Evolutionary conservation across 2,113 vertebrate genomes (phyloP).

Genomic region (Pseudorhombus dupliciocellatus): DNA sequence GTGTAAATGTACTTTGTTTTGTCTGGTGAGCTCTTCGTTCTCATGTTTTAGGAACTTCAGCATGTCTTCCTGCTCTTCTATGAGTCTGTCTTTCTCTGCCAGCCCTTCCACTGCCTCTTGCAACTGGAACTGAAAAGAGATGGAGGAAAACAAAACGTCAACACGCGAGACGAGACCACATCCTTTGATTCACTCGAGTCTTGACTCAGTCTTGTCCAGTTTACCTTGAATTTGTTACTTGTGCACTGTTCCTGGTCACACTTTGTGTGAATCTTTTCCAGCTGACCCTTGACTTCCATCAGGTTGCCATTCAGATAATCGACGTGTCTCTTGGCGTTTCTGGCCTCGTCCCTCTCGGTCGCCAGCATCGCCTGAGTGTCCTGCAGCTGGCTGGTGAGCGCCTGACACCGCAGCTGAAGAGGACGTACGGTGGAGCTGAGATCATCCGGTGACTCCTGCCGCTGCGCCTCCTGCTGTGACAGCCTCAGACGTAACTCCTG

Average conservation of each 20-base stretch:
- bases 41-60: conserved; percentile 30
- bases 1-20: conserved; percentile 63
- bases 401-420: conserved; percentile 49
- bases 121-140: conserved; percentile 55
- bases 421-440: not conserved
- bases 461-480: conserved; percentile 4
- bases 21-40: conserved; percentile 58
- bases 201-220: no score
- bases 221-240: conserved; percentile 65
- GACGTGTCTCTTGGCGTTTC: not conserved
- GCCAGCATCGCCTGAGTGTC: conserved; percentile 42
- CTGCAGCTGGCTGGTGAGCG: conserved; percentile 59
- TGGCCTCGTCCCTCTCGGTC: conserved; percentile 44
- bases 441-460: conserved; percentile 27
- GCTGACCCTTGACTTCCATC: conserved; percentile 9
- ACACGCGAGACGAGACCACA: no score
- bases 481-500: conserved; percentile 45
- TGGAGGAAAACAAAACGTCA: not conserved
- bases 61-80: conserved; percentile 33
- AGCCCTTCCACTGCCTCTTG: conserved; percentile 29
- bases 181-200: no score
- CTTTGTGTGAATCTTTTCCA: not conserved
- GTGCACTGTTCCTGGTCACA: not conserved
- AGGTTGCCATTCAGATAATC: conserved; percentile 44
- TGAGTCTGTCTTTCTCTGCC: conserved; percentile 34